These are phyloP conservation scores for Philotrypesis tridentata DNA, from an alignment of 1,140 invertebrate species.

Conservation along the genomic window DNA sequence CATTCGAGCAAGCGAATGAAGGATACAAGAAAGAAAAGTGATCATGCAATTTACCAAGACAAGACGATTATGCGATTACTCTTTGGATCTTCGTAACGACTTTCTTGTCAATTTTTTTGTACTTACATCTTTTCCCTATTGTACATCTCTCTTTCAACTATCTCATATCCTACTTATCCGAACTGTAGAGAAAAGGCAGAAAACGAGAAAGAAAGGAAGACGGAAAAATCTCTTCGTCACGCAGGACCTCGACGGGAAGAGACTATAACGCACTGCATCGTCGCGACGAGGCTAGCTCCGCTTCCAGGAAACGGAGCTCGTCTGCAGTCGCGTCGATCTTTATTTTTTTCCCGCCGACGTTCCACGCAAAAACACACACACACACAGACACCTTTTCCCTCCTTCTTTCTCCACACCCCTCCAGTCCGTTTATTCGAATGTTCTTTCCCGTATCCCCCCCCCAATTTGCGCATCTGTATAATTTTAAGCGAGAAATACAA, in stretches of 20 bases:
- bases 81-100: slow-evolving; percentile 62
- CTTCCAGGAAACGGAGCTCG: background rate
- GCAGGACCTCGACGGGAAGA: slow-evolving; percentile 19
- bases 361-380: no score
- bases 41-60: slow-evolving; percentile 39
- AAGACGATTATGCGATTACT: slow-evolving; percentile 40
- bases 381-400: slow-evolving; percentile 21
- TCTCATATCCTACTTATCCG: slow-evolving; percentile 20
- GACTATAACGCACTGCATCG: background rate
- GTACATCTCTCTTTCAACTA: slow-evolving; percentile 29
- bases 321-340: background rate
- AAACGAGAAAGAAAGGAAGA: no score
- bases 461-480: slow-evolving; percentile 52
- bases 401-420: background rate
- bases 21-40: slow-evolving; percentile 55
- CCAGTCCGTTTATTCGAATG: slow-evolving; percentile 4
- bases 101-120: slow-evolving; percentile 67
- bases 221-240: background rate
- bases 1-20: slow-evolving; percentile 61
- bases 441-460: slow-evolving; percentile 47
- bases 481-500: slow-evolving; percentile 53
- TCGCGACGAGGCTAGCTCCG: background rate
- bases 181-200: no score
- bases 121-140: slow-evolving; percentile 59
- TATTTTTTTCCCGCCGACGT: background rate